These are phyloP conservation scores for Diplodus sargus DNA, from an alignment of 2,797 vertebrate genomes.

Conservation along the genomic window DNA sequence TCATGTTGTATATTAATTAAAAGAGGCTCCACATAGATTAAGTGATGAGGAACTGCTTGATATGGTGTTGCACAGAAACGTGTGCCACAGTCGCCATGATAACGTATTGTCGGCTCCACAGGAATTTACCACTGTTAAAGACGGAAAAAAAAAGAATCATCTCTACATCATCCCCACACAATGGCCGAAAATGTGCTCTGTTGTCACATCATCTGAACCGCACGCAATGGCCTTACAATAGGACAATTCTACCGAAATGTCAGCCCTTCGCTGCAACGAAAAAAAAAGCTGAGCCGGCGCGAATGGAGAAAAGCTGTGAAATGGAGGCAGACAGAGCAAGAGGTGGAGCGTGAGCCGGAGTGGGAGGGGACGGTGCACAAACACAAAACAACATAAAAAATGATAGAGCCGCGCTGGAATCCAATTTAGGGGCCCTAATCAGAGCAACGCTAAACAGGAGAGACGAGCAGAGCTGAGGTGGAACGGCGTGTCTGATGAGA, in stretches of 20 bases:
- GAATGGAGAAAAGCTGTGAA: constrained; percentile 39
- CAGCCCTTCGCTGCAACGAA: constrained; percentile 45
- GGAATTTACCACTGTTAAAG: background rate
- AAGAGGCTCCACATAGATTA: constrained; percentile 4
- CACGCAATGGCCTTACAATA: constrained; percentile 37
- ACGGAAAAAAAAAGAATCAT: background rate
- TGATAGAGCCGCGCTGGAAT: constrained; percentile 65
- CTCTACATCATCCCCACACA: constrained; percentile 32
- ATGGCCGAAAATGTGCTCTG: constrained; percentile 40
- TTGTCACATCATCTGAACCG: constrained; percentile 56
- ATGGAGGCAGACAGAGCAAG: constrained; percentile 43
- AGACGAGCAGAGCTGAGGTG: constrained; percentile 67
- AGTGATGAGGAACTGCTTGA: constrained; percentile 5
- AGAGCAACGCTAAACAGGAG: constrained; percentile 55
- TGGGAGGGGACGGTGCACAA: constrained; percentile 35
- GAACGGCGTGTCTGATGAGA: constrained; percentile 72
- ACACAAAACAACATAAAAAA: constrained; percentile 64
- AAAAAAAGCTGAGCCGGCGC: constrained; percentile 33
- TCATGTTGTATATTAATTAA: constrained; percentile 30
- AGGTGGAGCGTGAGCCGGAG: constrained; percentile 25
- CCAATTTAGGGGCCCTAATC: constrained; percentile 74
- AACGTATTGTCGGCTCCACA: background rate
- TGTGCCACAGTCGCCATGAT: background rate
- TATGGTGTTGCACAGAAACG: background rate
- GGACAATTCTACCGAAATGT: constrained; percentile 41